Base-by-base conservation (phyloP, 1,140 invertebrate species). In the Apis dorsata region DNA sequence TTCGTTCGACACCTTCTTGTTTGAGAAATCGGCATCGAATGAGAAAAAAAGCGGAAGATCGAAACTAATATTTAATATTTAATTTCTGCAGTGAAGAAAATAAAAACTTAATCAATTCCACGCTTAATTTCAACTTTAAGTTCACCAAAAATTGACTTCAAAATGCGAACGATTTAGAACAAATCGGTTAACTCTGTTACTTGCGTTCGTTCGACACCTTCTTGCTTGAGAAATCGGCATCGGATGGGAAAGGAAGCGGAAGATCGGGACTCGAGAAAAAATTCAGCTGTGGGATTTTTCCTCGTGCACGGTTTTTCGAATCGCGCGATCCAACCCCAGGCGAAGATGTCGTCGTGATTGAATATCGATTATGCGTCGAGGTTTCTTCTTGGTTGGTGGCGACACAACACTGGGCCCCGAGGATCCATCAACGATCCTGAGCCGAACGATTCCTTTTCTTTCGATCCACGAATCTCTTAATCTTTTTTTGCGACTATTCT, bases 361-460 rank as follows among this genome's bases (percentile, higher is more conserved):
- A 89, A 89, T 89, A 89, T 89, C 87, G 87, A 89, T 88, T 88
- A 89, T 86, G 83, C 85, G 85, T 83, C 85, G 81, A 71, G 69
- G 70, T 70, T 59, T 72, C 83, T 76, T 79, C 72, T 84, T 2
- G 44, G 57, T 81, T 60, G 79, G 75, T 79, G 78, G 60, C 78
- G n/a, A 79, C 74, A 65, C 53, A 66, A 63, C 74, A 57, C 2
- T 70, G 81, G 49, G 77, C 62, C 62, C 84, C 70, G 19, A 62
- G 60, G 82, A 88, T 77, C 44, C 28, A 57, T 63, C 79, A 76
- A 66, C 51, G 72, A 86, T 83, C 68, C 55, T 34, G n/a, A 60
- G 55, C 8, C 76, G 85, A 83, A 72, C 85, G 74, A 86, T 80
- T 65, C 85, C 28, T 28, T 49, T 71, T 65, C 44, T 74, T 57